phyloP scores from a whole-genome alignment of 2,797 vertebrate species.

The Nyctibius grandis region DNA sequence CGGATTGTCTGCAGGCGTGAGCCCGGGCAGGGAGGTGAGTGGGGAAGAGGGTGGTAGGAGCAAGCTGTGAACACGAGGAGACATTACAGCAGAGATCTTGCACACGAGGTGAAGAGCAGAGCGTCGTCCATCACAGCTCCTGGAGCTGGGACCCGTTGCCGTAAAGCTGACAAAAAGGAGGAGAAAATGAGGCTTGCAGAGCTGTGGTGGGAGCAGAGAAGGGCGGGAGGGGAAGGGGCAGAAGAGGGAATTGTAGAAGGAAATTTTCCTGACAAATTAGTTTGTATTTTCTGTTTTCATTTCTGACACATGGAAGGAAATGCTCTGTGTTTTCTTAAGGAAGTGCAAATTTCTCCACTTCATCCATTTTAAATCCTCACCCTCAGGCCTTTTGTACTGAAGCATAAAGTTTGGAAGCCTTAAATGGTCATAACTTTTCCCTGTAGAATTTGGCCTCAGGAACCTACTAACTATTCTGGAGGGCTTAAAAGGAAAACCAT shows the following conservation, averaged over 20 bases:
- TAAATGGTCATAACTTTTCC: conserved; percentile 83
- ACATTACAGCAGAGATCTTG: conserved; percentile 52
- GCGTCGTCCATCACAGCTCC: conserved; percentile 58
- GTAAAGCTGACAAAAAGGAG: conserved; percentile 67
- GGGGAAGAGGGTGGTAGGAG: conserved; percentile 60
- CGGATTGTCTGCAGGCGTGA: conserved; percentile 20
- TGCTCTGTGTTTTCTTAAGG: conserved; percentile 91
- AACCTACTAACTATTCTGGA: conserved; percentile 75
- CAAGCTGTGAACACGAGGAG: conserved; percentile 71
- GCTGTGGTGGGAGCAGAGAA: conserved; percentile 51
- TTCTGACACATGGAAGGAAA: conserved; percentile 91
- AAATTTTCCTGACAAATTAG: conserved; percentile 87
- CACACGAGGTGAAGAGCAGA: conserved; percentile 50
- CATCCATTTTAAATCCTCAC: conserved; percentile 87
- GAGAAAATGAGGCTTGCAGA: conserved; percentile 68
- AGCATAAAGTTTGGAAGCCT: conserved; percentile 85
- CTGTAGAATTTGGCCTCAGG: conserved; percentile 81
- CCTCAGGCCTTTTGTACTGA: conserved; percentile 86
- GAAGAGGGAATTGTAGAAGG: conserved; percentile 80
- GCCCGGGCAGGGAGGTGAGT: not conserved
- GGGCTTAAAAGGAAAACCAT: conserved; percentile 83
- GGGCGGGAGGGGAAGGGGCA: conserved; percentile 64
- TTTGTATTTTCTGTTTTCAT: conserved; percentile 84
- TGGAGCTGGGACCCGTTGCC: conserved; percentile 43
- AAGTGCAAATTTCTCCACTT: conserved; percentile 95